Percentiles rank a stretch among this genome's conserved stretches.
Conservation (phyloP, 2,113 vertebrate genomes). For the Misgurnus mizolepis region DNA sequence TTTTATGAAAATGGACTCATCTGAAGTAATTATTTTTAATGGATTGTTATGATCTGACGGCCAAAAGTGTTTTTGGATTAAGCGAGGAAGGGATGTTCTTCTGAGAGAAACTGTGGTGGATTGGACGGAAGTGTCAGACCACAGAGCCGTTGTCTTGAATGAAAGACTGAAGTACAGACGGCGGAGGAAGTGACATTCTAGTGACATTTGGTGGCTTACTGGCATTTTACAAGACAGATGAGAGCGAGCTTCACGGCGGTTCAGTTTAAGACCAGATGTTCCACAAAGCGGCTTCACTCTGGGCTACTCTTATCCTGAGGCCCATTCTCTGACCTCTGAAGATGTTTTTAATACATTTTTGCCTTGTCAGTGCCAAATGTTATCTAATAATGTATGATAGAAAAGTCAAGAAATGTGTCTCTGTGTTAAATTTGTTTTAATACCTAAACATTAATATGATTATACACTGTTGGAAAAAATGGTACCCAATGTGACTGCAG, state of each 20-base stretch:
- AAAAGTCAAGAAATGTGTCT: too few species aligned
- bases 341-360: too few species aligned
- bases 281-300: slow-evolving; percentile 10
- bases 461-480: too few species aligned
- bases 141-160: slow-evolving; percentile 10
- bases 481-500: too few species aligned
- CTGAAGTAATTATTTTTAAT: slow-evolving; percentile 71
- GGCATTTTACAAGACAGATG: slow-evolving; percentile 61
- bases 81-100: slow-evolving; percentile 52
- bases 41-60: slow-evolving; percentile 67
- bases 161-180: slow-evolving; percentile 43
- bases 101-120: not conserved
- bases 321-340: not conserved
- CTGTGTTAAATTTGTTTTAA: too few species aligned
- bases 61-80: slow-evolving; percentile 34
- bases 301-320: slow-evolving; percentile 29
- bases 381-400: too few species aligned
- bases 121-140: slow-evolving; percentile 18
- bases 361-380: too few species aligned
- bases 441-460: too few species aligned
- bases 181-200: slow-evolving; percentile 57
- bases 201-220: slow-evolving; percentile 60
- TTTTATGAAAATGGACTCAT: slow-evolving; percentile 72
- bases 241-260: slow-evolving; percentile 52
- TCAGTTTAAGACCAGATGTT: slow-evolving; percentile 27